phyloP scores from a whole-genome alignment of 2,113 vertebrate genomes.

The Cyanoderma ruficeps region DNA sequence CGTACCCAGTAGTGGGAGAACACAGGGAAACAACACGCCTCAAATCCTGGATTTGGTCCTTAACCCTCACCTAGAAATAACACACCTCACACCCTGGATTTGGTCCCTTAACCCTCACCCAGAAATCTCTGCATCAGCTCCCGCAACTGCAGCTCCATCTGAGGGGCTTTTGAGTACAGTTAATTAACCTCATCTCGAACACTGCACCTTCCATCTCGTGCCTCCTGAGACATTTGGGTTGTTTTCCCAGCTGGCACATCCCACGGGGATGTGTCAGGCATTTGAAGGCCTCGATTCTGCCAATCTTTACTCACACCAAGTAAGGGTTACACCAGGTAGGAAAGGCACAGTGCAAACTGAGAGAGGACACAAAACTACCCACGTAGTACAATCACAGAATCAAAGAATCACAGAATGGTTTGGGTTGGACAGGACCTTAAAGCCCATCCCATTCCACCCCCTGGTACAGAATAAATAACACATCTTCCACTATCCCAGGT shows the following conservation, averaged over 20 bases:
- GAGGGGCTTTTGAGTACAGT: not conserved
- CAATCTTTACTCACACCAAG: not conserved
- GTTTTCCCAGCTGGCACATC: not conserved
- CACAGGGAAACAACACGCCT: fast-evolving
- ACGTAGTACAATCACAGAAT: not conserved
- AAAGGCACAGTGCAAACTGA: not conserved
- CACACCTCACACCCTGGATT: no score
- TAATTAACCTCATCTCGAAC: not conserved
- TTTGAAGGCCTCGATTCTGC: not conserved
- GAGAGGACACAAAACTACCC: not conserved
- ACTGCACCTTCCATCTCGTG: not conserved
- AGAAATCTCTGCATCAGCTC: not conserved
- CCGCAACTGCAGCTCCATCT: not conserved
- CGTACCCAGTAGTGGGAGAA: fast-evolving
- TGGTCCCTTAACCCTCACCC: not conserved
- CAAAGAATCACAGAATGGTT: not conserved
- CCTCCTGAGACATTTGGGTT: fast-evolving
- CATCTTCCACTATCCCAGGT: fast-evolving
- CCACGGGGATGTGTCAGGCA: fast-evolving
- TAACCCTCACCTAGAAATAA: not conserved
- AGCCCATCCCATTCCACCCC: not conserved
- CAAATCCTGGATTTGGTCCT: not conserved
- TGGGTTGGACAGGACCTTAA: not conserved
- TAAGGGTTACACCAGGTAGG: not conserved
- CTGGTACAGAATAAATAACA: not conserved